These are phyloP conservation scores for Cephalotes varians DNA, from an alignment of 2,888 invertebrate genomes.

Conservation along the genomic window DNA sequence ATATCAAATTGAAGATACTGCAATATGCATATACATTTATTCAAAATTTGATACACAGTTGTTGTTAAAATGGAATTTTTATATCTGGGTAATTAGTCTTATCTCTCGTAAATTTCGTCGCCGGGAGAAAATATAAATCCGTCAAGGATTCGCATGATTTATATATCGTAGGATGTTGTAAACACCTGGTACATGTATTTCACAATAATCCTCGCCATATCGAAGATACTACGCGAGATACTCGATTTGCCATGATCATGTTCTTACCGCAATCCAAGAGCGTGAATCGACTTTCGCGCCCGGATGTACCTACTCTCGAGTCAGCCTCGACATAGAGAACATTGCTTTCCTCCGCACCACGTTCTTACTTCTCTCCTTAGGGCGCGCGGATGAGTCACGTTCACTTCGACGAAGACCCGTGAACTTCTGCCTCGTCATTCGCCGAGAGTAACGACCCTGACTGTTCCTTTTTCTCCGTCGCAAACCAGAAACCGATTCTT, in stretches of 20 bases:
- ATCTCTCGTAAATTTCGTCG: background rate
- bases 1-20: background rate
- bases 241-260: slow-evolving; percentile 28
- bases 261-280: slow-evolving; percentile 29
- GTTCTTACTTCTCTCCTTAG: slow-evolving; percentile 62
- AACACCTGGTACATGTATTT: background rate
- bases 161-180: background rate
- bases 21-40: background rate
- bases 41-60: background rate
- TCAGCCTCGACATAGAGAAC: slow-evolving; percentile 36
- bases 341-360: slow-evolving; percentile 53
- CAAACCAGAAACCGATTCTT: slow-evolving; percentile 72
- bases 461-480: slow-evolving; percentile 69
- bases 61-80: background rate
- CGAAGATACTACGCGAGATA: background rate
- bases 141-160: background rate
- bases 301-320: slow-evolving; percentile 26
- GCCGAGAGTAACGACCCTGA: slow-evolving; percentile 77
- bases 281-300: slow-evolving; percentile 42
- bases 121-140: background rate
- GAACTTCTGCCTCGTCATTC: slow-evolving; percentile 75
- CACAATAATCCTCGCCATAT: background rate
- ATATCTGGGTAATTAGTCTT: background rate
- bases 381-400: slow-evolving; percentile 75
- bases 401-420: slow-evolving; percentile 66